Conservation (phyloP, 2,797 vertebrate genomes). For the Coendou prehensilis region DNA sequence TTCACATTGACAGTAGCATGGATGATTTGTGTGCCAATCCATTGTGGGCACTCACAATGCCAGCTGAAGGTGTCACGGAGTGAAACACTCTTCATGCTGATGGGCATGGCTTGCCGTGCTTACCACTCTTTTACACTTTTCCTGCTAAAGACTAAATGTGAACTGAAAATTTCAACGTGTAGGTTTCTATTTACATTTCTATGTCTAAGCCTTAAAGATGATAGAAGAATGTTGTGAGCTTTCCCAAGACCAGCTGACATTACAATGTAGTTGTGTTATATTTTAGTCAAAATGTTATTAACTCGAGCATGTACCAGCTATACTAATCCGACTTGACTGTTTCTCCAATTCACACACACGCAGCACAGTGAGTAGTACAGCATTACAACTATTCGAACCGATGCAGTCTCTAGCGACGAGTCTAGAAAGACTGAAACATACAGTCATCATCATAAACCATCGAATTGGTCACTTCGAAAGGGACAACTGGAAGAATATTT, state of each 20-base stretch:
- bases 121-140: neutral
- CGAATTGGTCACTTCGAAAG: neutral
- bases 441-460: neutral
- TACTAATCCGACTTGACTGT: neutral
- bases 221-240: neutral
- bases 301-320: neutral
- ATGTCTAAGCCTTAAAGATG: constrained; percentile 9
- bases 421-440: neutral
- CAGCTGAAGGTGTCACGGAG: neutral
- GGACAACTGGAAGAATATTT: neutral
- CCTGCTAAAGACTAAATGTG: neutral
- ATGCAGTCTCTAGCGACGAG: neutral
- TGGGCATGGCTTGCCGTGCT: neutral
- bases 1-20: neutral
- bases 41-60: neutral
- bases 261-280: neutral
- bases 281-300: neutral
- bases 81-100: neutral
- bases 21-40: neutral
- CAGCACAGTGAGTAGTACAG: neutral
- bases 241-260: neutral
- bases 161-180: neutral
- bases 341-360: neutral
- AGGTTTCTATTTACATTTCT: constrained; percentile 5
- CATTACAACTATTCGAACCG: neutral